Evolutionary conservation across 1,140 invertebrate genomes (phyloP), one percentile per base, ranked within the genome.

Genomic region (Plodia interpunctella): DNA sequence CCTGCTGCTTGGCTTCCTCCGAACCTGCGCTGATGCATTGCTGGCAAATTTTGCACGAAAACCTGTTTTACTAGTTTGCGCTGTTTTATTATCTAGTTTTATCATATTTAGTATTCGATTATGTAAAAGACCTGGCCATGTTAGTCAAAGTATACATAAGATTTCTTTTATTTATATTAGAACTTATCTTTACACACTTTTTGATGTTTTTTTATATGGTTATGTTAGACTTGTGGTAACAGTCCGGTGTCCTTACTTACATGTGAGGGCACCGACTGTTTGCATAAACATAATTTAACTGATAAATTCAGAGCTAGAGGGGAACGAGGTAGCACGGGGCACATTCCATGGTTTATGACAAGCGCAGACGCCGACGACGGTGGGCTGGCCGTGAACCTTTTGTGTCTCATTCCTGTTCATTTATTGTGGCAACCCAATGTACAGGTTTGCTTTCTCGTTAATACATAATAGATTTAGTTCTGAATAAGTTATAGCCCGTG

Each of bases 41-140:
- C 78, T 78, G 78, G 81, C 76, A 83, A 86, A 86, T 83, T 85
- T 87, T 80, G 80, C 74, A 75, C 74, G 76, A 76, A 83, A 88
- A 88, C 85, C 83, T 77, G 85, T 88, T 88, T 86, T 68, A 62
- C 67, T 66, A 44, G 38, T 44, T 10, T 44, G 15, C 15, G 13
- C 32, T n/a, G 13, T 44, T 15, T 44, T 17, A 44, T n/a, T 44
- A 44, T 35, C 20, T 28, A 51, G 30, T 32, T 32, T 32, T 11
- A 11, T 6, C 30, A 9, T 32, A 6, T 32, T 32, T 32, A 9
- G 30, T 32, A 32, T 32, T 32, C 11, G 30, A 32, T 32, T 32
- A 32, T 8, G 30, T 25, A 25, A 25, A 25, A 25, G 21, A 25
- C 21, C 21, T 25, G 21, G 21, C 21, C 2, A 3, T 25, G 21